Conservation (phyloP, 2,113 vertebrate genomes). For the Dicaeum eximium region DNA sequence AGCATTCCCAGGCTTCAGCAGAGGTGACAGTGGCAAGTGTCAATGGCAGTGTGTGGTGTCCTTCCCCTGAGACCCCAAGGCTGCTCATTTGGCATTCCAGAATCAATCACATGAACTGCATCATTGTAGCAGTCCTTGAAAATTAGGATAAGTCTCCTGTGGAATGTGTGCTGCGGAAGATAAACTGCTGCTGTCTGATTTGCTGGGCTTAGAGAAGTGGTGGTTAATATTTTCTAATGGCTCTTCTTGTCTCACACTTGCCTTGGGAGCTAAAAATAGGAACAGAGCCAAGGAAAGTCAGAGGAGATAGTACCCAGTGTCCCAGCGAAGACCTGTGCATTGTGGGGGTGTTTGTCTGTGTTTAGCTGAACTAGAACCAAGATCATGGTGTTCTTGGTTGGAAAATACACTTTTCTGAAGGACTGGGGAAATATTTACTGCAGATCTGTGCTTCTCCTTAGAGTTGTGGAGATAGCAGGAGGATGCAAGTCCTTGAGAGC, state of each 20-base stretch:
- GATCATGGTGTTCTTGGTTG: neutral
- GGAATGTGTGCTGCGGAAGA: neutral
- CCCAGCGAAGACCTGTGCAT: neutral
- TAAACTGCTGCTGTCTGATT: neutral
- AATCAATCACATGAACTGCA: neutral
- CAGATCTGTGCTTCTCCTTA: neutral
- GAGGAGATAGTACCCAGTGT: neutral
- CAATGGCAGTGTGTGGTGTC: neutral
- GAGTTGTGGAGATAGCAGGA: neutral
- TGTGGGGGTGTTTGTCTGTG: neutral
- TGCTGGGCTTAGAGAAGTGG: neutral
- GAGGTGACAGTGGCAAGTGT: neutral
- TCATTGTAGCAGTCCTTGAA: neutral
- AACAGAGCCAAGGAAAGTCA: neutral
- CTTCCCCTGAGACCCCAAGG: neutral
- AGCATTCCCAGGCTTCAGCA: neutral
- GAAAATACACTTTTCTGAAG: neutral
- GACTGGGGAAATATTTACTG: neutral
- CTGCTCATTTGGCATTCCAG: neutral
- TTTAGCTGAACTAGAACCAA: neutral
- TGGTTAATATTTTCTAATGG: conserved; percentile 1
- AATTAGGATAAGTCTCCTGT: conserved; percentile 6
- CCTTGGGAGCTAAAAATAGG: conserved; percentile 23
- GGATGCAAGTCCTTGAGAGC: neutral
- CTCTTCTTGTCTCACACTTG: conserved; percentile 5